These are phyloP conservation scores for Callospermophilus lateralis DNA, from an alignment of 2,113 vertebrate genomes.

Conservation along the genomic window DNA sequence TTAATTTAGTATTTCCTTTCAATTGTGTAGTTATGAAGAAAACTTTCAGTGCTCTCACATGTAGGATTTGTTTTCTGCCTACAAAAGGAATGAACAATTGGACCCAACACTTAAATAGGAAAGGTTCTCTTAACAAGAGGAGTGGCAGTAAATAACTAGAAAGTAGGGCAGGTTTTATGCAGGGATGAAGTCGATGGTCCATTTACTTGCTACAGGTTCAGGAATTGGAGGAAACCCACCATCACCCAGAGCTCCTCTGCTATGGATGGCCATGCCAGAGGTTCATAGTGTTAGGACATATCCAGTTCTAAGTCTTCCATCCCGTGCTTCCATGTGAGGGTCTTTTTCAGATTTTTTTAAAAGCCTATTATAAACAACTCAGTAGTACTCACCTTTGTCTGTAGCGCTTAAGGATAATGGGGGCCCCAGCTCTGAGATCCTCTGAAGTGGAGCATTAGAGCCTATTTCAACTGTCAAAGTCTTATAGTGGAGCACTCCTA, in stretches of 20 bases:
- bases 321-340: neutral
- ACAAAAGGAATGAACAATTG: conserved; percentile 11
- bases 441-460: conserved; percentile 44
- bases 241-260: neutral
- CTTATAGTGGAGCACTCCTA: neutral
- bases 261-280: neutral
- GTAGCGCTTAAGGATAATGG: conserved; percentile 72
- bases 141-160: conserved; percentile 33
- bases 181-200: neutral
- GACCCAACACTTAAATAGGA: neutral
- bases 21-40: neutral
- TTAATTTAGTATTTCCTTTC: conserved; percentile 55
- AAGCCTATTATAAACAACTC: conserved; percentile 48
- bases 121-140: neutral
- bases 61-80: conserved; percentile 15
- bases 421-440: neutral
- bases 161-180: neutral
- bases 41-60: neutral
- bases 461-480: conserved; percentile 49
- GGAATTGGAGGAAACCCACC: neutral
- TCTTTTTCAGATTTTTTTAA: conserved; percentile 10
- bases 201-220: neutral
- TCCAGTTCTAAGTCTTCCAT: neutral
- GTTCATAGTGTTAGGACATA: neutral
- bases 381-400: conserved; percentile 39